Evolutionary conservation across 2,888 invertebrate species (phyloP), one percentile per base, ranked within the genome.

Genomic region (Lithophane socia): DNA sequence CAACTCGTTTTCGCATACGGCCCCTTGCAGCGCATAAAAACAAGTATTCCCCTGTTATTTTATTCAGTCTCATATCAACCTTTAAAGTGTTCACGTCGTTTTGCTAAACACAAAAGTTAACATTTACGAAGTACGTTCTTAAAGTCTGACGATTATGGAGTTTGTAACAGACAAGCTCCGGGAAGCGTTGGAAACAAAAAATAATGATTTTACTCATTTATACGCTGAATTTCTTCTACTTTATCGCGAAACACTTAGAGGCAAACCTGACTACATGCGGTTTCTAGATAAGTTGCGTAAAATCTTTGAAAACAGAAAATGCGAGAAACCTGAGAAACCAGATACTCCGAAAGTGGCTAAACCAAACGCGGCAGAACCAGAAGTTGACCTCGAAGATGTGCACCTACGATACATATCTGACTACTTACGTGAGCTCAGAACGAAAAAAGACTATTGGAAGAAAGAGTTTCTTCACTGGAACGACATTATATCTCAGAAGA

Each of bases 331-430:
- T 1, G 0, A 0, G 4, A 29, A 12, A 37, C 5, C 37, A 37
- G 13, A 37, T 4, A 0, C 3, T 13, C 9, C 16, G 16, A 37
- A 54, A 64, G 18, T 2, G 1, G 8, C 47, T 4, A 16, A 49
- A 47, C 10, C 63, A 13, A 29, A 29, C 29, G 29, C 29, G 29
- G 29, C 47, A 8, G 21, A 49, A 47, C 10, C 63, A 13, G 63
- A 75, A n/a, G 13, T 18, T 5, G 76, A 47, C 1, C 47, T 75
- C 0, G 18, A 54, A 21, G 37, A 47, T 16, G 63, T 75, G 3
- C 16, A 63, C 1, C 37, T 75, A 4, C 54, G 10, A 37, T 75
- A 75, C 21, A 75, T 75, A 1, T 42, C 75, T 3, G 76, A 75
- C 9, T 47, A 16, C 16, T 13, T 63, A 5, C 75, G 63, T 10